Conservation (phyloP, 2,113 vertebrate genomes). For the Zosterops japonicus region DNA sequence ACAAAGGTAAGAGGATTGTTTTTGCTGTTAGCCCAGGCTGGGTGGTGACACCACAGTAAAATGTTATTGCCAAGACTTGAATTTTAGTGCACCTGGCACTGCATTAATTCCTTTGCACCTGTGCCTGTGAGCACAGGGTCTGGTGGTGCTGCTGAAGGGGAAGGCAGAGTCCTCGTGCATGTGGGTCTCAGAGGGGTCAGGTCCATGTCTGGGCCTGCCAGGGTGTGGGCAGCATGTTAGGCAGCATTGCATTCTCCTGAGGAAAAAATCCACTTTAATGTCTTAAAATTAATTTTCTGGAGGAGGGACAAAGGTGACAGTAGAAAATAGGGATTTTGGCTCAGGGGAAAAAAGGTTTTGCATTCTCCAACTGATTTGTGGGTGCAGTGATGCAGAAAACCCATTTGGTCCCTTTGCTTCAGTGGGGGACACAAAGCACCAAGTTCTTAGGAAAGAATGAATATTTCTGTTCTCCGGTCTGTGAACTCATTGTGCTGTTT, state of each 20-base stretch:
- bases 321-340: background rate
- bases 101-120: too few relatives aligned
- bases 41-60: background rate
- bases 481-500: background rate
- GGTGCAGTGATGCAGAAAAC: background rate
- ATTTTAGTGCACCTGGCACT: background rate
- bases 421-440: background rate
- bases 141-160: background rate
- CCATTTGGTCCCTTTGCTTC: background rate
- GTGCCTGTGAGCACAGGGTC: background rate
- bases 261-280: background rate
- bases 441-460: background rate
- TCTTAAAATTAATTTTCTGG: background rate
- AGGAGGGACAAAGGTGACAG: background rate
- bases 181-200: background rate
- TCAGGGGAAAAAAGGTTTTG: background rate
- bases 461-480: background rate
- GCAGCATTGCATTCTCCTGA: background rate
- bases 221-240: background rate
- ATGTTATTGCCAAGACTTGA: background rate
- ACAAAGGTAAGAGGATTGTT: slow-evolving; percentile 27
- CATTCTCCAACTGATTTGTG: background rate
- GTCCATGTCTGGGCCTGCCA: background rate
- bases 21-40: background rate
- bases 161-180: accelerated